Base-by-base conservation (phyloP, 2,113 vertebrate species). In the Pseudopipra pipra region DNA sequence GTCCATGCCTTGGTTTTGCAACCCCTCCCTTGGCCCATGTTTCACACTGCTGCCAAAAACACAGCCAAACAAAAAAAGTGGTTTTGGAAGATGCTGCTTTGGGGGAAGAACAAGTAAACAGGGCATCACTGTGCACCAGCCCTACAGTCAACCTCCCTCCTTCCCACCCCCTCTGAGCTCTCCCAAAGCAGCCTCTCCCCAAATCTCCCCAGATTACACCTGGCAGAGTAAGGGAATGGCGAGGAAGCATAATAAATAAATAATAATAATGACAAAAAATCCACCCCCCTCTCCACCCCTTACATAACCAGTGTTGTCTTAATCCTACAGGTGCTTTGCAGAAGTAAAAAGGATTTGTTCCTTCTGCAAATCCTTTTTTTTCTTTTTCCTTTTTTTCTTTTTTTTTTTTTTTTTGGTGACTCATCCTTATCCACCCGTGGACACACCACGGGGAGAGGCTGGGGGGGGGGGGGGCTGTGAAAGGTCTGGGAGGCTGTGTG, bases 261-360 rank as follows among this genome's bases (percentile, higher is more conserved):
- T 23, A 75, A 54, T 4, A 44, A 39, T 3, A 30, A 47, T 8
- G 8, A 46, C 20, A 62, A 73, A 44, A 44, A 85, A 4, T 8
- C 37, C 37, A n/a, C 41, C 21, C 17, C 14, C 41, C 8, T 25
- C 25, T 22, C 44, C 2, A 1, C 27, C 52, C 49, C 51, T 95
- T 95, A 77, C 35, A 47, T 90, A 96, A 95, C 56, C 58, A 44
- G n/a, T n/a, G n/a, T 68, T 75, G 74, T 79, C 84, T 86, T 94
- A 91, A 96, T 93, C 89, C 87, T 78, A 87, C 89, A 95, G 95
- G 93, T 96, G 87, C 85, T 90, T 70, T 1, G 16, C 86, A 73
- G 58, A 62, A 79, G 58, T 67, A 49, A 83, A 89, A 93, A 28
- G 80, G 91, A 94, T 96, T 96, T 94, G 67, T 72, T 95, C 58